Base-by-base conservation (phyloP, 1,140 invertebrate species). In the Battus philenor region DNA sequence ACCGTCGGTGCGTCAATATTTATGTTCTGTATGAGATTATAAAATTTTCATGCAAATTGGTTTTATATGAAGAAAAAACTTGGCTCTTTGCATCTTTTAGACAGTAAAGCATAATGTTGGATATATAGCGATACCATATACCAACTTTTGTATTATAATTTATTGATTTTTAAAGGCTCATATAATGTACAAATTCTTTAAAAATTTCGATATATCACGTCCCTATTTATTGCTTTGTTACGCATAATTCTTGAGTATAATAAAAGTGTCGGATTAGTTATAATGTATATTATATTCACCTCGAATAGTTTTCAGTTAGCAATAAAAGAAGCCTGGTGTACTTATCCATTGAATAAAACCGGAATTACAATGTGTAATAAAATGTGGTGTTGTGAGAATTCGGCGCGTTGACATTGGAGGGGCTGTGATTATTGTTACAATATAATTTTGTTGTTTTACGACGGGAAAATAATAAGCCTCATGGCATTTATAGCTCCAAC, bases 401-500 rank as follows among this genome's bases (percentile, higher is more conserved):
- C 64, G 58, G 59, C 54, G 52, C 58, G 57, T 54, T 50, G 54
- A 67, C 65, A 68, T 77, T 68, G 71, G 51, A 63, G 76, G 63
- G 71, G 63, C 38, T 50, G 59, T 66, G 50, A 69, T 74, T 73
- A 78, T 70, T 71, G 76, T 72, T 52, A 68, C 64, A 69, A 66
- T 73, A 77, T 79, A 78, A 77, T 82, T 75, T 71, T 70, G 67
- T 76, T 77, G 72, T 77, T 82, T 78, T 82, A 80, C 58, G 74
- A 78, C 70, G 47, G 60, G 68, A 75, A 80, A 83, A 83, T 83
- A 80, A 80, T 83, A 78, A 82, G 64, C 64, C 52, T 44, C 52
- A 29, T 61, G 49, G 54, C 62, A 65, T 78, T 82, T 79, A 79
- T 69, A 61, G 52, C 36, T 11, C 45, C n/a, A 20, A 68, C 66